Evolutionary conservation across 2,888 invertebrate genomes (phyloP).

Genomic region (Alsophila aescularia): DNA sequence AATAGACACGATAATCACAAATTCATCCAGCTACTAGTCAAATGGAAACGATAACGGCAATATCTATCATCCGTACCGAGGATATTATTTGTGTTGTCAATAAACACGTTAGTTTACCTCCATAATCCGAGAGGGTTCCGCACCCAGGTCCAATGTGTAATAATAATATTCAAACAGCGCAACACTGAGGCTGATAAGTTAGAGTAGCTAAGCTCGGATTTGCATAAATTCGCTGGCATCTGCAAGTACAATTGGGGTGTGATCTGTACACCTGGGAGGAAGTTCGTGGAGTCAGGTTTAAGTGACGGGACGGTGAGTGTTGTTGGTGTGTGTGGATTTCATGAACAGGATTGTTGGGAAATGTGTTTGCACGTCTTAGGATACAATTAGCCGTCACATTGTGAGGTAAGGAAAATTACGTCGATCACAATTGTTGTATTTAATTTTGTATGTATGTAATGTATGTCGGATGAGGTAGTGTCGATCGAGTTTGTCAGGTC

Average conservation of each 20-base stretch:
- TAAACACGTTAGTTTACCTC: constrained; percentile 7
- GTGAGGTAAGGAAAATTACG: too few relatives aligned
- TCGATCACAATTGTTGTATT: too few relatives aligned
- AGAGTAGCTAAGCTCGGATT: constrained; percentile 53
- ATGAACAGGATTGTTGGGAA: constrained; percentile 9
- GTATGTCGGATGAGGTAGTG: too few relatives aligned
- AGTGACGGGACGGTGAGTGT: constrained; percentile 1
- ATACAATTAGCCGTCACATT: too few relatives aligned
- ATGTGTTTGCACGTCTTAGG: neutral
- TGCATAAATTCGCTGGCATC: constrained; percentile 62
- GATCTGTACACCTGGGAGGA: constrained; percentile 41
- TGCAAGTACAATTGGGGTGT: constrained; percentile 60
- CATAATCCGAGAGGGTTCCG: constrained; percentile 7
- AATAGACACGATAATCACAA: neutral
- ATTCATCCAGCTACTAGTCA: neutral
- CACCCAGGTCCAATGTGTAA: constrained; percentile 18
- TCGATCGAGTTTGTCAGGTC: too few relatives aligned
- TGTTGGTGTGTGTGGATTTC: neutral
- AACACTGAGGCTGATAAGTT: constrained; percentile 50
- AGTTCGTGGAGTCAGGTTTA: constrained; percentile 35
- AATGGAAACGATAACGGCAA: neutral
- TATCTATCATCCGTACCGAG: neutral
- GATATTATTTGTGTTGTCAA: constrained; percentile 1
- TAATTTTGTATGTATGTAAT: too few relatives aligned
- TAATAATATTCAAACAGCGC: constrained; percentile 44